Conservation (phyloP, 2,113 vertebrate species). For the Rhodinocichla rosea region DNA sequence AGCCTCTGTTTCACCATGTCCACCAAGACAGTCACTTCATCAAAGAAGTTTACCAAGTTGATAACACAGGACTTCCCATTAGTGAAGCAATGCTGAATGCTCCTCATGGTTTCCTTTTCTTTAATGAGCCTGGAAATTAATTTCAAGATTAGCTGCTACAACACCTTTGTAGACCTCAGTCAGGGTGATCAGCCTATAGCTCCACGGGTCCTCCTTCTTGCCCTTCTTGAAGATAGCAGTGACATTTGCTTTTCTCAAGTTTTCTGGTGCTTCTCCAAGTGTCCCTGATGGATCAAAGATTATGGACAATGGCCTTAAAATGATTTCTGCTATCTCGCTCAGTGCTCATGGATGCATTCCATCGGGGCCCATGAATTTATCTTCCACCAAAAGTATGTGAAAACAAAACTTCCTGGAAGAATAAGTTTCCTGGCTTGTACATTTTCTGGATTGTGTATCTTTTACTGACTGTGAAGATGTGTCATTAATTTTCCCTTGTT, state of each 20-base stretch:
- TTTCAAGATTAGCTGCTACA: background rate
- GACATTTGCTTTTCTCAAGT: background rate
- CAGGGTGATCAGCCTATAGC: background rate
- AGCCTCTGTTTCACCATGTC: background rate
- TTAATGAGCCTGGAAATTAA: background rate
- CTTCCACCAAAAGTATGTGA: background rate
- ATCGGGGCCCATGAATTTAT: background rate
- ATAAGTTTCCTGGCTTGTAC: background rate
- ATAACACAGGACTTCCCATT: background rate
- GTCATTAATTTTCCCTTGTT: constrained; percentile 1
- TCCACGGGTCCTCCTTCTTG: background rate
- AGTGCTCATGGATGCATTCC: background rate
- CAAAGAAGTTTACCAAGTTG: background rate
- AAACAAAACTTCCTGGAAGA: background rate
- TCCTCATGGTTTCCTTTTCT: background rate
- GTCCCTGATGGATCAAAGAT: background rate
- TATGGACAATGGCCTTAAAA: background rate
- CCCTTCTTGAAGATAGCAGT: background rate
- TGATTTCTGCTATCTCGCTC: background rate
- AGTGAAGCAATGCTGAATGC: background rate
- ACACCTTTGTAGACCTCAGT: background rate
- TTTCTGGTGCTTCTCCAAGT: background rate
- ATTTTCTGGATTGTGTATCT: background rate
- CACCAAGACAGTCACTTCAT: background rate
- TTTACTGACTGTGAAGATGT: background rate